A percentile compares a stretch with the other conserved stretches of the same genome.
phyloP scores from a whole-genome alignment of 2,113 vertebrate genomes.

The Onychostoma macrolepis region DNA sequence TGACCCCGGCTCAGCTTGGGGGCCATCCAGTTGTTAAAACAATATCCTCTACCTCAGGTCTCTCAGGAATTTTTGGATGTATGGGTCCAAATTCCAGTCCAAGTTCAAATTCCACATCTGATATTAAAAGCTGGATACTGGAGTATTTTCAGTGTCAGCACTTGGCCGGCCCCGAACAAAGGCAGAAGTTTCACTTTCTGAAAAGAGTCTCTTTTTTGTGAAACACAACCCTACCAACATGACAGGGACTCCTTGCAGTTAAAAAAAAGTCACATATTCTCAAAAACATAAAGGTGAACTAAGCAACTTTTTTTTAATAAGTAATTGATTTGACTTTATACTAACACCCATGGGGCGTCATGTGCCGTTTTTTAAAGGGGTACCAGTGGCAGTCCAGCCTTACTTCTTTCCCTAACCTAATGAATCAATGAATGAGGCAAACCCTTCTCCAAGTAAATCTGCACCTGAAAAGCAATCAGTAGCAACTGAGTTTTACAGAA shows the following conservation, averaged over 20 bases:
- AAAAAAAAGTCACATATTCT: neutral
- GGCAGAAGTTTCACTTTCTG: conserved; percentile 22
- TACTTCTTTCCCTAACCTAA: neutral
- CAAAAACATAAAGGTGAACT: neutral
- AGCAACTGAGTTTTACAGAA: neutral
- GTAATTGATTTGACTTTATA: neutral
- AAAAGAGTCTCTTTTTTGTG: conserved; percentile 26
- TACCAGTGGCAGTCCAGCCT: neutral
- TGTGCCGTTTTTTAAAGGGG: neutral
- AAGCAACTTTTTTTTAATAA: neutral
- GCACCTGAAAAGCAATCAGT: neutral
- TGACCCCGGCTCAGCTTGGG: conserved; percentile 53
- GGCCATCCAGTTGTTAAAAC: conserved; percentile 56
- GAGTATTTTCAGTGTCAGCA: conserved; percentile 49
- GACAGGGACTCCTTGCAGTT: neutral
- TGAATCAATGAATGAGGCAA: too few species aligned
- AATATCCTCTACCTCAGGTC: conserved; percentile 54
- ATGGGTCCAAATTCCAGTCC: conserved; percentile 48
- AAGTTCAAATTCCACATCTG: conserved; percentile 59
- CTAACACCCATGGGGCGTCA: neutral
- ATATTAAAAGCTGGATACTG: conserved; percentile 50
- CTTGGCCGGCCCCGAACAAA: conserved; percentile 31
- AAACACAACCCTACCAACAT: conserved; percentile 28
- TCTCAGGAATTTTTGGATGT: conserved; percentile 49
- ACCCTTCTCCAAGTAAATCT: neutral